Percentiles rank a stretch among this genome's conserved stretches.
Evolutionary conservation across 2,888 invertebrate genomes (phyloP).

Genomic region (Fragum sueziense): DNA sequence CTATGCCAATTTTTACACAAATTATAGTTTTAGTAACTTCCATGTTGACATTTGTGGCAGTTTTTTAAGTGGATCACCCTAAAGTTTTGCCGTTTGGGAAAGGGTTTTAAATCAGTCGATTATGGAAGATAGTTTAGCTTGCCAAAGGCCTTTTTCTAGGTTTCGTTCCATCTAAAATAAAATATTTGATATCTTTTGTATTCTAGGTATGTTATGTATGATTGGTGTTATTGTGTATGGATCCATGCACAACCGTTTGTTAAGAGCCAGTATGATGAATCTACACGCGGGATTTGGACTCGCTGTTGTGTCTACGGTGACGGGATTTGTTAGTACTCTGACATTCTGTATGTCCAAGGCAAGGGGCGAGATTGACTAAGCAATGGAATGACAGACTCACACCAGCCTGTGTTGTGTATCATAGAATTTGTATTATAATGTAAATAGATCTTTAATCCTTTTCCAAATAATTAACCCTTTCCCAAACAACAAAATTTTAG

Average conservation of each 20-base stretch:
- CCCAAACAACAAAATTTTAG: no score
- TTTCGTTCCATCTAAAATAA: no score
- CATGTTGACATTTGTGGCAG: no score
- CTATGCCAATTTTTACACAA: no score
- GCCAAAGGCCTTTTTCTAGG: no score
- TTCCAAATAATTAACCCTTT: neutral
- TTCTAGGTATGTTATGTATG: conserved; percentile 51
- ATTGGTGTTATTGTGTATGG: conserved; percentile 53
- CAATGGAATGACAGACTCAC: neutral
- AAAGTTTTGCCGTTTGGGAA: no score
- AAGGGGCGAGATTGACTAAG: conserved; percentile 49
- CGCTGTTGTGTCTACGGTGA: conserved; percentile 34
- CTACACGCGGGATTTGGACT: conserved; percentile 54
- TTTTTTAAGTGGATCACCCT: no score
- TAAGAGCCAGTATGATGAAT: conserved; percentile 15
- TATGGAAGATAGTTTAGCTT: no score
- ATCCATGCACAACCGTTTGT: conserved; percentile 36
- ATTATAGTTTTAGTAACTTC: no score
- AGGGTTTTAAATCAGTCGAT: no score
- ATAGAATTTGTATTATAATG: no score
- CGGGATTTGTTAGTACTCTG: conserved; percentile 43
- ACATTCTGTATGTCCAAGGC: conserved; percentile 53
- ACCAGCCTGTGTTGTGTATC: neutral
- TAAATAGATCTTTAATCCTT: no score
- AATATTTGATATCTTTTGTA: neutral